These are phyloP conservation scores for Trissoscelio sp. DNA, from an alignment of 2,888 invertebrate species.

Conservation along the genomic window DNA sequence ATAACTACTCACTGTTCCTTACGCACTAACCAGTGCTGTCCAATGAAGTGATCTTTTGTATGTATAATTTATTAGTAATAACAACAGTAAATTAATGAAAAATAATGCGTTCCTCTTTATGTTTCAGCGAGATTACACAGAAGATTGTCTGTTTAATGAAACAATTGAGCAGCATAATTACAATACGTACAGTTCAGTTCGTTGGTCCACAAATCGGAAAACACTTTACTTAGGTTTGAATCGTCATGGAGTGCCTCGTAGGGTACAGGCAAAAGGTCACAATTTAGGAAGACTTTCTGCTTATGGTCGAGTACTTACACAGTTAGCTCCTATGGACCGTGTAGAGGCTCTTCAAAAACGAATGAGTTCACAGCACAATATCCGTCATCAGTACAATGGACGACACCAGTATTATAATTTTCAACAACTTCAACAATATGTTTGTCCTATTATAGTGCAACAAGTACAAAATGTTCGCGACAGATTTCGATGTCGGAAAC, in stretches of 20 bases:
- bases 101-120: background rate
- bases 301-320: conserved; percentile 89
- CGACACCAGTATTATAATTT: conserved; percentile 73
- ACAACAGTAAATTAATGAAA: too few relatives aligned
- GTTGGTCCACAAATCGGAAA: conserved; percentile 87
- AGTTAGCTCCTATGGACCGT: conserved; percentile 83
- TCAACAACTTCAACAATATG: conserved; percentile 78
- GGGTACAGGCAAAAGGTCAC: conserved; percentile 88
- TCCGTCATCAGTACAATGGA: conserved; percentile 77
- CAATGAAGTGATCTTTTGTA: too few relatives aligned
- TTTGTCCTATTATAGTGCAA: conserved; percentile 77
- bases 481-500: conserved; percentile 84
- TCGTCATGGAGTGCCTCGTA: conserved; percentile 89
- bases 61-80: too few relatives aligned
- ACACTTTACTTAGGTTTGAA: conserved; percentile 91
- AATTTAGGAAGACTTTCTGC: conserved; percentile 89
- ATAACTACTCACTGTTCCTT: too few relatives aligned
- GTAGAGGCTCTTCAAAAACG: conserved; percentile 84
- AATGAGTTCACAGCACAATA: conserved; percentile 78
- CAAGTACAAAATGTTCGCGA: conserved; percentile 80
- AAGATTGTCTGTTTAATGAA: conserved; percentile 94
- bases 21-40: too few relatives aligned
- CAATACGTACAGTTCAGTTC: conserved; percentile 92
- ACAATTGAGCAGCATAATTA: conserved; percentile 93
- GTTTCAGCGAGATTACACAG: conserved; percentile 92